These are phyloP conservation scores for Pterobdella sp. DNA, from an alignment of 2,888 invertebrate species.

Conservation along the genomic window DNA sequence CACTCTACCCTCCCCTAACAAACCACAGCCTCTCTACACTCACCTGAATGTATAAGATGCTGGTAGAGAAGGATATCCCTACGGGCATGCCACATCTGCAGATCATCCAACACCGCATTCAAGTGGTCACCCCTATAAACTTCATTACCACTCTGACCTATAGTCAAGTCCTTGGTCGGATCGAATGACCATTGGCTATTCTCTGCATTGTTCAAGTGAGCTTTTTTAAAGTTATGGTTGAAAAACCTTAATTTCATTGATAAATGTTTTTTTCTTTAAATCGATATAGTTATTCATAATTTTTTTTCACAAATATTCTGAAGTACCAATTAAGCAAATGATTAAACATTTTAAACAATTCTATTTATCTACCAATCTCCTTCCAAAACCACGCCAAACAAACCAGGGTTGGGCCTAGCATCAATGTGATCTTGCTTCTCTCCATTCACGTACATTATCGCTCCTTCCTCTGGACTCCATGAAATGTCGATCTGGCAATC, in stretches of 20 bases:
- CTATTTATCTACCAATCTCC: too few species aligned
- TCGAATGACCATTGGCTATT: slow-evolving; percentile 28
- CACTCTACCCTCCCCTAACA: too few species aligned
- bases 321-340: background rate
- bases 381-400: background rate
- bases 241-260: too few species aligned
- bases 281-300: too few species aligned
- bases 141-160: slow-evolving; percentile 36
- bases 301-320: too few species aligned
- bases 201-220: too few species aligned
- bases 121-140: slow-evolving; percentile 41
- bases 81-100: slow-evolving; percentile 38
- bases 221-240: too few species aligned
- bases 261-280: too few species aligned
- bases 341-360: background rate
- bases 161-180: slow-evolving; percentile 30
- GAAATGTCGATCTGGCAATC: slow-evolving; percentile 41
- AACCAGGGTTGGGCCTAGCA: slow-evolving; percentile 18
- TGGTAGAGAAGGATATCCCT: slow-evolving; percentile 37
- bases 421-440: slow-evolving; percentile 36
- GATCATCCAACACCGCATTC: slow-evolving; percentile 43
- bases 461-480: slow-evolving; percentile 46
- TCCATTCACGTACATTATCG: slow-evolving; percentile 44
- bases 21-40: too few species aligned
- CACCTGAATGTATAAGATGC: slow-evolving; percentile 33